A percentile compares a stretch with the other conserved stretches of the same genome.
These are phyloP conservation scores for Poecilus cupreus DNA, from an alignment of 2,888 invertebrate genomes.

Conservation along the genomic window DNA sequence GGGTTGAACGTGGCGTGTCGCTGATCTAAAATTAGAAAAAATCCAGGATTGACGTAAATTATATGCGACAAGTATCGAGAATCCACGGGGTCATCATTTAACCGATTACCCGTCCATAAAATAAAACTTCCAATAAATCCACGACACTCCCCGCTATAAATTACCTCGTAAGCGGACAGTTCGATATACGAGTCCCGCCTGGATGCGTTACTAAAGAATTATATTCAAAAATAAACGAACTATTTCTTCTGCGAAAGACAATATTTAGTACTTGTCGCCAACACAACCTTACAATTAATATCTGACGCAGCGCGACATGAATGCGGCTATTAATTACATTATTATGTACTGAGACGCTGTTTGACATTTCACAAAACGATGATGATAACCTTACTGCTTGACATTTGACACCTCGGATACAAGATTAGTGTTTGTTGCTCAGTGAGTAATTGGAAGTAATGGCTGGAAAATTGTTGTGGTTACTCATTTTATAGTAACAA, in stretches of 20 bases:
- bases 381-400: not conserved
- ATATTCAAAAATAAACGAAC: not conserved
- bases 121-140: constrained; percentile 35
- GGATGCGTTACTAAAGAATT: not conserved
- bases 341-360: not conserved
- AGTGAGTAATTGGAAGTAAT: not conserved
- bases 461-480: no score
- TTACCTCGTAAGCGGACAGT: constrained; percentile 16
- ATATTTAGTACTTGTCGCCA: not conserved
- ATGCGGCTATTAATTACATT: not conserved
- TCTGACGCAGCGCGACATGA: not conserved
- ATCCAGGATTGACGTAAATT: not conserved
- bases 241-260: not conserved
- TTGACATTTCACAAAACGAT: not conserved
- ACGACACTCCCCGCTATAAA: not conserved
- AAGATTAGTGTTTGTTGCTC: not conserved
- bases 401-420: not conserved
- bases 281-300: not conserved
- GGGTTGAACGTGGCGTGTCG: no score
- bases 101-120: constrained; percentile 40
- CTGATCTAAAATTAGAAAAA: no score
- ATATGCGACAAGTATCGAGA: not conserved
- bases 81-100: constrained; percentile 3
- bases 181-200: constrained; percentile 17
- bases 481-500: not conserved